Conservation (phyloP, 2,888 invertebrate genomes). For the Drosophila phalerata region DNA sequence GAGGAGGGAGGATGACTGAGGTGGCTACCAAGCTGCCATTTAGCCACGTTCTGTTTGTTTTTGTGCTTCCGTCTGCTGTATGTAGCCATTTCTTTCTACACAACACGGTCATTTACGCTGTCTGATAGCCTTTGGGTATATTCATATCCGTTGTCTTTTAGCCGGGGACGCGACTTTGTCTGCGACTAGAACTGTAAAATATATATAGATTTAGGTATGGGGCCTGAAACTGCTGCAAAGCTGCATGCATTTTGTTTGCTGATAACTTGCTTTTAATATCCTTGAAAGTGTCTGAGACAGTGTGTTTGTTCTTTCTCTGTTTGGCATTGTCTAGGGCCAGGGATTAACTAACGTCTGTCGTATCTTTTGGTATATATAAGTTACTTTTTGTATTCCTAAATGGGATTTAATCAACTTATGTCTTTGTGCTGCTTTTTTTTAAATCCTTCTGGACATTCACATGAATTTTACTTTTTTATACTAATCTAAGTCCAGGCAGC, state of each 20-base stretch:
- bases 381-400: constrained; percentile 11
- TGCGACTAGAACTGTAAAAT: constrained; percentile 23
- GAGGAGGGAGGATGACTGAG: not conserved
- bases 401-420: constrained; percentile 66
- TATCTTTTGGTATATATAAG: constrained; percentile 4
- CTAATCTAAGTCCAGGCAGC: not conserved
- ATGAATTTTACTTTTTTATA: constrained; percentile 46
- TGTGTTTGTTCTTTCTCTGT: constrained; percentile 6
- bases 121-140: constrained; percentile 78
- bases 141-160: constrained; percentile 79
- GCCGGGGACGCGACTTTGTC: constrained; percentile 41
- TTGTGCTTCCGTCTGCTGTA: constrained; percentile 28
- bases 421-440: constrained; percentile 17
- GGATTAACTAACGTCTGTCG: constrained; percentile 32
- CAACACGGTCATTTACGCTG: constrained; percentile 79
- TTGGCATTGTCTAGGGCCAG: constrained; percentile 40
- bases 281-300: constrained; percentile 37
- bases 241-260: constrained; percentile 55
- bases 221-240: constrained; percentile 1
- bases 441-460: constrained; percentile 25
- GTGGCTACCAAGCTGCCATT: constrained; percentile 47
- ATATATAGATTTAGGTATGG: not conserved
- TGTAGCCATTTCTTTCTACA: constrained; percentile 68
- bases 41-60: constrained; percentile 69
- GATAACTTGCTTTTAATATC: constrained; percentile 54